phyloP scores from a whole-genome alignment of 2,113 vertebrate species.

The Callorhinus ursinus region DNA sequence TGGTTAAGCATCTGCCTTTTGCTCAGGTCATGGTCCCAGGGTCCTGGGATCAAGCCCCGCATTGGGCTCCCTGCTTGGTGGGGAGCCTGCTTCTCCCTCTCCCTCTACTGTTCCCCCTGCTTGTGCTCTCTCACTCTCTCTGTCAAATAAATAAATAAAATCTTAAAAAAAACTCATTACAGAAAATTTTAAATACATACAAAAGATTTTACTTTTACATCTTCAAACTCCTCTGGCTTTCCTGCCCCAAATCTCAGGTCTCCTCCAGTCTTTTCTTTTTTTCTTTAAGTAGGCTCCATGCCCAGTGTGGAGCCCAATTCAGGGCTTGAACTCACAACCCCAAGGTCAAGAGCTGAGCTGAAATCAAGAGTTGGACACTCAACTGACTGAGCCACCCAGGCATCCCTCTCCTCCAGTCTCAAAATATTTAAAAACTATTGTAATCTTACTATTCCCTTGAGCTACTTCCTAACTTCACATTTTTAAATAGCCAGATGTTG shows the following conservation, averaged over 20 bases:
- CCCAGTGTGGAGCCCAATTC: neutral
- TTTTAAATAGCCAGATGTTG: neutral
- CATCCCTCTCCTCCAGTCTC: neutral
- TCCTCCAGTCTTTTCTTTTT: neutral
- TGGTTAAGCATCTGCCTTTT: too few relatives aligned
- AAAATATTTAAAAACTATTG: neutral
- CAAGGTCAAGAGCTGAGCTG: neutral
- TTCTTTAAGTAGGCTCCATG: neutral
- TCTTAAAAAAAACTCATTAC: neutral
- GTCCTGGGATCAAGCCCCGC: too few relatives aligned
- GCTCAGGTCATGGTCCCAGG: too few relatives aligned
- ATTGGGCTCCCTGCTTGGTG: too few relatives aligned
- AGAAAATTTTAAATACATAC: neutral
- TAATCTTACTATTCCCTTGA: neutral
- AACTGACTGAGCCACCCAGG: neutral
- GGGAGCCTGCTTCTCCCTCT: too few relatives aligned
- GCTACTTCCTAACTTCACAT: neutral
- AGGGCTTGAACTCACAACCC: neutral
- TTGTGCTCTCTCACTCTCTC: too few relatives aligned
- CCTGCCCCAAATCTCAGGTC: neutral
- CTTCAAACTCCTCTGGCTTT: neutral
- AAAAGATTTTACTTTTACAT: neutral
- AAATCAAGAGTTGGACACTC: neutral
- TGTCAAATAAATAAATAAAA: too few relatives aligned
- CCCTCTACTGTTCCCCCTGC: too few relatives aligned